Evolutionary conservation across 92 coral and sea anemone genomes (phyloP), one percentile per base, ranked within the genome.

Genomic region (Actinostola sp.): DNA sequence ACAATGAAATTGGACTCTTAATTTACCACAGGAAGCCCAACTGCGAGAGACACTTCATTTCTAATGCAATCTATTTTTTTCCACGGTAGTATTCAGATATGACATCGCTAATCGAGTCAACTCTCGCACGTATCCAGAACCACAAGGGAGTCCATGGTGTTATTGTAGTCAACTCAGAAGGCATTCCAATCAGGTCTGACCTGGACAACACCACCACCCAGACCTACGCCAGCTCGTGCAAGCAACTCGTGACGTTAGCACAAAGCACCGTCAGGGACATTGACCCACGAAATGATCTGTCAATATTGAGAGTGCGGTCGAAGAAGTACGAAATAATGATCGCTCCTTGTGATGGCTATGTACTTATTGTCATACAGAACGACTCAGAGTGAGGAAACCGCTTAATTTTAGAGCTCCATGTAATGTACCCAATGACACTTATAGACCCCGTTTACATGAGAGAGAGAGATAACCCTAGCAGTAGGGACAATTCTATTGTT

Each of bases 91-190:
- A 63, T 10, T n/a, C 51, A 23, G 43, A 34, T 41, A 72, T 66
- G 72, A 46, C 87, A 36, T 41, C 91, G 8, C 23, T 62, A 45
- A 88, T 87, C 10, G 92, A 90, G 51, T 72, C 84, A 34, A 72
- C 83, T 21, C 70, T 90, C 27, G 87, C 87, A 61, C 86, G 97
- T 24, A 90, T 90, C 23, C 89, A 74, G 23, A 46, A 61, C 30
- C 92, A 80, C 63, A 80, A 49, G 19, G 92, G 92, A 1, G 97
- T 90, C 38, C 75, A 60, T 39, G 97, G 97, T 0, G 83, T 80
- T 52, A 90, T 90, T 16, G 97, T 90, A 52, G 92, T 90, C 53
- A 90, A 90, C 57, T 53, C 92, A 0, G 97, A 90, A 13, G 97
- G 97, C 12, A 76, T 77, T 17, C 92, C 92, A 5, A 66, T 87